A percentile compares a stretch with the other conserved stretches of the same genome.
phyloP scores from a whole-genome alignment of 1,140 invertebrate species.

The Bombus superbus region DNA sequence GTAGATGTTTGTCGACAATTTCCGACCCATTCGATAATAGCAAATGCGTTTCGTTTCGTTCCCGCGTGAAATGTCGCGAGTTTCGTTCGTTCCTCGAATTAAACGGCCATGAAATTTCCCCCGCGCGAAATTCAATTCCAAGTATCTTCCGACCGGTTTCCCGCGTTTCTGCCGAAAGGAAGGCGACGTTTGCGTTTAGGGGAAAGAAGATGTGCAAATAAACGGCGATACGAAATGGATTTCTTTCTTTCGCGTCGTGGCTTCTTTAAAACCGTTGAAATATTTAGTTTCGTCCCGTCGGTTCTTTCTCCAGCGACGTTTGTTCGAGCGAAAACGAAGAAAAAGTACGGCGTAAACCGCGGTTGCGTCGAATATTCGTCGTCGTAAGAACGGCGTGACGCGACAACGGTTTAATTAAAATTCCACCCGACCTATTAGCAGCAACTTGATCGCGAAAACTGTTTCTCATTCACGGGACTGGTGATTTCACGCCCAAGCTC shows the following conservation, averaged over 20 bases:
- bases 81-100: background rate
- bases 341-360: background rate
- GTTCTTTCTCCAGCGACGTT: background rate
- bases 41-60: background rate
- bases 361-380: background rate
- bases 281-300: background rate
- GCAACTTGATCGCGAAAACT: slow-evolving; percentile 3
- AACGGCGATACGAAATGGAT: too few relatives aligned
- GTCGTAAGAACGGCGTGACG: background rate
- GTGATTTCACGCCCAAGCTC: slow-evolving; percentile 13
- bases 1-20: background rate
- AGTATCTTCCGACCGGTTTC: too few relatives aligned
- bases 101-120: background rate
- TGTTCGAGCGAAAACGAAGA: background rate
- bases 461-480: slow-evolving; percentile 14
- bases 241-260: too few relatives aligned
- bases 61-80: background rate
- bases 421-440: slow-evolving; percentile 28
- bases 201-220: too few relatives aligned
- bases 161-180: too few relatives aligned
- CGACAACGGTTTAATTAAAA: slow-evolving; percentile 29
- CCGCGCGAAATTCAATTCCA: too few relatives aligned
- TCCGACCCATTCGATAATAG: background rate
- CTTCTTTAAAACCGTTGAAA: too few relatives aligned
- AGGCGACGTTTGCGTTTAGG: too few relatives aligned